Conservation (phyloP, 2,888 invertebrate genomes). For the Xestia xanthographa region DNA sequence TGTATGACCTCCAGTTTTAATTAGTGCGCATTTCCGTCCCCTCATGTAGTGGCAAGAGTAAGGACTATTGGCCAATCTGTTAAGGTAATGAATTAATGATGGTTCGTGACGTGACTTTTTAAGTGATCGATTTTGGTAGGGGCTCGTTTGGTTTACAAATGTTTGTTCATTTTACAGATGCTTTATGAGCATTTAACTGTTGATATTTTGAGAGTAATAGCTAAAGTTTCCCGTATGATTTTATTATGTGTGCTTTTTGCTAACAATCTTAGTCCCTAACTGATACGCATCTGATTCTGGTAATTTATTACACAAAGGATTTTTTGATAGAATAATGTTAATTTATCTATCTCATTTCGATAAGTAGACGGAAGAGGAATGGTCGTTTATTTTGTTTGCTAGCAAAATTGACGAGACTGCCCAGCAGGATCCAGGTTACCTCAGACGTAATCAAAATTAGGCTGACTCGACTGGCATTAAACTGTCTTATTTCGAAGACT, state of each 20-base stretch:
- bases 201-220: background rate
- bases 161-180: background rate
- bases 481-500: too few species aligned
- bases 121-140: conserved; percentile 14
- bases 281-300: too few species aligned
- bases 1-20: conserved; percentile 74
- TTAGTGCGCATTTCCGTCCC: conserved; percentile 69
- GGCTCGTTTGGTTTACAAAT: background rate
- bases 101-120: conserved; percentile 31
- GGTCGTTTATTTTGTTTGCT: background rate
- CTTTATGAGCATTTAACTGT: background rate
- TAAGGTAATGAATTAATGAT: conserved; percentile 59
- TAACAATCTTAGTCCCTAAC: too few species aligned
- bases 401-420: background rate
- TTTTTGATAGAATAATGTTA: too few species aligned
- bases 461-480: background rate
- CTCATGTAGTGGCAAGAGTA: conserved; percentile 44
- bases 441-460: background rate
- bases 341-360: too few species aligned
- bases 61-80: conserved; percentile 53
- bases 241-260: too few species aligned
- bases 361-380: too few species aligned
- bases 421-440: background rate
- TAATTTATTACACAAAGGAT: too few species aligned
- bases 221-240: too few species aligned